Conservation (phyloP, 92 coral and sea anemone species). For the Porites lobata region DNA sequence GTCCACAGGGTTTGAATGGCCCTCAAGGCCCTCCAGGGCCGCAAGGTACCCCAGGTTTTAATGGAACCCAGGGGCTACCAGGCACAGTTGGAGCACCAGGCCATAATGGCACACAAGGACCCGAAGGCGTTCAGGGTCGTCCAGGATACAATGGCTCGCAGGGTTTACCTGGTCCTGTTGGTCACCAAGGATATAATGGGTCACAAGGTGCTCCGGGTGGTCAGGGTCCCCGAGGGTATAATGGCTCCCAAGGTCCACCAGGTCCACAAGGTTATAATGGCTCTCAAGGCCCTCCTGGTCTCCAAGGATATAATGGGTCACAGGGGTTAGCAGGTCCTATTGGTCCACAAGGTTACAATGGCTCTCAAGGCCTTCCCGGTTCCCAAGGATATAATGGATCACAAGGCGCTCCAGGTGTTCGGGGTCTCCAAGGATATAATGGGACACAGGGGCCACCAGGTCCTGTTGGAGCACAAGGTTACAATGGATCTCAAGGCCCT, state of each 20-base stretch:
- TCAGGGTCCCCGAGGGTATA: slow-evolving; percentile 22
- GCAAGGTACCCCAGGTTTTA: slow-evolving; percentile 23
- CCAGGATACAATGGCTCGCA: slow-evolving; percentile 42
- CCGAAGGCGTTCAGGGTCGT: slow-evolving; percentile 53
- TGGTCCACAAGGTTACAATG: slow-evolving; percentile 36
- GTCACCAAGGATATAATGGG: slow-evolving; percentile 44
- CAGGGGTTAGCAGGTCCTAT: slow-evolving; percentile 36
- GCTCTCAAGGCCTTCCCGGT: slow-evolving; percentile 53
- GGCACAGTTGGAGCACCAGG: slow-evolving; percentile 38
- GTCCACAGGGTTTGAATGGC: slow-evolving; percentile 42
- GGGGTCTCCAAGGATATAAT: slow-evolving; percentile 28
- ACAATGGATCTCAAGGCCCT: slow-evolving; percentile 30
- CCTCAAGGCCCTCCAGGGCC: slow-evolving; percentile 56
- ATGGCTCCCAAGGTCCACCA: slow-evolving; percentile 6
- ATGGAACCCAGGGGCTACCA: slow-evolving; percentile 55
- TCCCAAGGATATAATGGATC: slow-evolving; percentile 46
- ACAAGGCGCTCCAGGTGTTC: slow-evolving; percentile 37
- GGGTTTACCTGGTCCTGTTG: slow-evolving; percentile 21
- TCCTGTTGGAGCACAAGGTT: slow-evolving; percentile 22
- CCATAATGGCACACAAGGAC: slow-evolving; percentile 36
- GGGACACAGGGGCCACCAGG: slow-evolving; percentile 11
- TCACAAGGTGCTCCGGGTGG: slow-evolving; percentile 41
- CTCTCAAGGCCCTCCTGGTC: slow-evolving; percentile 27
- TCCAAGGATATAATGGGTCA: slow-evolving; percentile 42
- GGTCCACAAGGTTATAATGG: slow-evolving; percentile 45